Evolutionary conservation across 2,888 invertebrate genomes (phyloP).

Genomic region (Odiellus spinosus): DNA sequence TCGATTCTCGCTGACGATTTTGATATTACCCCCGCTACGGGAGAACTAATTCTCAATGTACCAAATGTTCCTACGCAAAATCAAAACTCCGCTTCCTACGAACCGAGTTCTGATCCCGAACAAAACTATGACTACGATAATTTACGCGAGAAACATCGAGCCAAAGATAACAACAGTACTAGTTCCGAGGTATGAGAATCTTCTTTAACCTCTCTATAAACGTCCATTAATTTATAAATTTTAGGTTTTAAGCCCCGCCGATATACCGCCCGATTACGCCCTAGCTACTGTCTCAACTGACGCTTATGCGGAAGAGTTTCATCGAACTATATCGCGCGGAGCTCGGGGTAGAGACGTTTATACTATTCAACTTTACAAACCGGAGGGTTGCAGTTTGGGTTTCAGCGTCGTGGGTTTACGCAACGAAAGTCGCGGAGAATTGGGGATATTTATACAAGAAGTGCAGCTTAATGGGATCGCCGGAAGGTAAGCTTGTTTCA

Average conservation of each 20-base stretch:
- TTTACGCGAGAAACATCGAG: constrained; percentile 10
- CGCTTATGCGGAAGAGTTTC: constrained; percentile 39
- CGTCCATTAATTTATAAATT: background rate
- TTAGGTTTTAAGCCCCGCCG: constrained; percentile 6
- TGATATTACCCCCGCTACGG: constrained; percentile 62
- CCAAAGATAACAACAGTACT: constrained; percentile 1
- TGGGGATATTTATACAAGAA: constrained; percentile 49
- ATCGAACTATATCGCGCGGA: constrained; percentile 38
- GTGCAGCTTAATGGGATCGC: constrained; percentile 47
- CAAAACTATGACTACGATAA: constrained; percentile 18
- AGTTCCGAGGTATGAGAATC: constrained; percentile 1
- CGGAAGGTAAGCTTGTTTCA: constrained; percentile 44
- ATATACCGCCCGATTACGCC: constrained; percentile 15
- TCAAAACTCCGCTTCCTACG: constrained; percentile 17
- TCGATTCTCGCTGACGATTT: constrained; percentile 84
- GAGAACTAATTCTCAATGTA: constrained; percentile 50
- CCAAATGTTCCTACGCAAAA: constrained; percentile 31
- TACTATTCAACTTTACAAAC: constrained; percentile 43
- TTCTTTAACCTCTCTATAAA: too few relatives aligned
- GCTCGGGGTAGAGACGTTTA: constrained; percentile 43
- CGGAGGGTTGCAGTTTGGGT: constrained; percentile 49
- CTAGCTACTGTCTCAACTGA: constrained; percentile 20
- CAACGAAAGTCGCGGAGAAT: constrained; percentile 44
- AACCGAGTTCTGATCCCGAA: constrained; percentile 19
- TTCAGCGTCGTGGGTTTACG: constrained; percentile 46